Evolutionary conservation across 2,113 vertebrate species (phyloP).

Genomic region (Cyprinodon tularosa): DNA sequence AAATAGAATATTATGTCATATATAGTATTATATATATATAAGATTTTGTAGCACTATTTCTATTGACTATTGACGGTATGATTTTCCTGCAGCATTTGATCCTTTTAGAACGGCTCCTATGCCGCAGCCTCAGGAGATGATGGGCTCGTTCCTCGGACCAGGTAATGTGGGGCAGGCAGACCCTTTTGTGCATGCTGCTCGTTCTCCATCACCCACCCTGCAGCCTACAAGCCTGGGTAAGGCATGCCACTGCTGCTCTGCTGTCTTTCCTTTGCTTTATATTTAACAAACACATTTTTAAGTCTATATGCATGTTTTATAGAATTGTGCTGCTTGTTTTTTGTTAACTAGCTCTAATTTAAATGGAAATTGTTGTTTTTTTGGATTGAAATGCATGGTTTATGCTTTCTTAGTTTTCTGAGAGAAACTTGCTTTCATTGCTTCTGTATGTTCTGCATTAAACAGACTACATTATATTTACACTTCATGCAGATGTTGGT

Average conservation of each 20-base stretch:
- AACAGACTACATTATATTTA: slow-evolving; percentile 28
- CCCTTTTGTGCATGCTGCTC: slow-evolving; percentile 90
- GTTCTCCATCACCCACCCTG: slow-evolving; percentile 90
- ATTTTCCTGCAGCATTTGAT: slow-evolving; percentile 81
- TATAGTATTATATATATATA: too few species aligned
- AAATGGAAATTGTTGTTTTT: neutral
- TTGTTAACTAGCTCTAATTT: neutral
- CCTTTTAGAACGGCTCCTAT: slow-evolving; percentile 88
- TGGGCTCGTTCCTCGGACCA: slow-evolving; percentile 89
- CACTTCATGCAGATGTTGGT: neutral
- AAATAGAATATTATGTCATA: too few species aligned
- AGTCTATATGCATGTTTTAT: slow-evolving; percentile 8
- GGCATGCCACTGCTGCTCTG: slow-evolving; percentile 59
- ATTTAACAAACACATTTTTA: neutral
- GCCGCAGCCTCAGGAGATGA: slow-evolving; percentile 89
- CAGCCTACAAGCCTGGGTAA: slow-evolving; percentile 84
- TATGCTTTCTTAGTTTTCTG: neutral
- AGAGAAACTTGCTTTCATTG: neutral
- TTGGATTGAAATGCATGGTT: neutral
- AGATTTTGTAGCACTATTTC: too few species aligned
- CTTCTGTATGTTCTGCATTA: slow-evolving; percentile 6
- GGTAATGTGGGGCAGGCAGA: slow-evolving; percentile 83
- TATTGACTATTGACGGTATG: neutral
- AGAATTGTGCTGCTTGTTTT: neutral
- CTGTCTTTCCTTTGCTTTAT: slow-evolving; percentile 1